These are phyloP conservation scores for Darevskia mixta DNA, from an alignment of 2,797 vertebrate species.

Conservation along the genomic window DNA sequence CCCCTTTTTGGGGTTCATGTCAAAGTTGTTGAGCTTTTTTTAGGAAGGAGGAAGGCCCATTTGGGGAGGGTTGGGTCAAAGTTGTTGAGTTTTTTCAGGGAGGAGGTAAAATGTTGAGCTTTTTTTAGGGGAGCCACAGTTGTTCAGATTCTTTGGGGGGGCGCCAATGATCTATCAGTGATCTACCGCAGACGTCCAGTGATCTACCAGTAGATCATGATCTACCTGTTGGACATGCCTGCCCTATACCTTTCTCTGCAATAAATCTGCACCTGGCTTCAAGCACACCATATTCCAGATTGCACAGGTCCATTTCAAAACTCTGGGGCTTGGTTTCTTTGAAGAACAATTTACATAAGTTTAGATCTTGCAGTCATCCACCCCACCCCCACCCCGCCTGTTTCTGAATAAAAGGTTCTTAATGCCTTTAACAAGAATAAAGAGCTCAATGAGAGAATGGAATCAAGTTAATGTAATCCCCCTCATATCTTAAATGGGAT, in stretches of 20 bases:
- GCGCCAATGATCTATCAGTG: too few species aligned
- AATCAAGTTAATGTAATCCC: conserved; percentile 33
- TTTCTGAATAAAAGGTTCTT: conserved; percentile 7
- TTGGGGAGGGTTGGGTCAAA: too few species aligned
- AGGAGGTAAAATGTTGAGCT: too few species aligned
- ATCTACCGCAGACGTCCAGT: too few species aligned
- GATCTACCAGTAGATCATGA: too few species aligned
- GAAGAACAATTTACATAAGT: neutral
- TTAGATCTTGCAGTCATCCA: neutral
- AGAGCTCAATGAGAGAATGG: conserved; percentile 15
- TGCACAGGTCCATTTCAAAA: neutral
- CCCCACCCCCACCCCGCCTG: neutral
- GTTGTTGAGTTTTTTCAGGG: too few species aligned
- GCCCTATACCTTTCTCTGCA: neutral
- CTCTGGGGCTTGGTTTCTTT: neutral
- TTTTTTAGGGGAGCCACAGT: too few species aligned
- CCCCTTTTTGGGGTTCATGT: too few species aligned
- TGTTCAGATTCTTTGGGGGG: too few species aligned
- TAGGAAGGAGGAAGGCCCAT: too few species aligned
- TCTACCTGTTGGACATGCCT: too few species aligned
- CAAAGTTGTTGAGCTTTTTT: too few species aligned
- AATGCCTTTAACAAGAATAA: conserved; percentile 8
- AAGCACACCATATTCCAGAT: neutral
- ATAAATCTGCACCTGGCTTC: neutral
- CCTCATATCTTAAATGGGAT: conserved; percentile 16